Evolutionary conservation across 2,888 invertebrate species (phyloP).

Genomic region (Lasioglossum oenotherae): DNA sequence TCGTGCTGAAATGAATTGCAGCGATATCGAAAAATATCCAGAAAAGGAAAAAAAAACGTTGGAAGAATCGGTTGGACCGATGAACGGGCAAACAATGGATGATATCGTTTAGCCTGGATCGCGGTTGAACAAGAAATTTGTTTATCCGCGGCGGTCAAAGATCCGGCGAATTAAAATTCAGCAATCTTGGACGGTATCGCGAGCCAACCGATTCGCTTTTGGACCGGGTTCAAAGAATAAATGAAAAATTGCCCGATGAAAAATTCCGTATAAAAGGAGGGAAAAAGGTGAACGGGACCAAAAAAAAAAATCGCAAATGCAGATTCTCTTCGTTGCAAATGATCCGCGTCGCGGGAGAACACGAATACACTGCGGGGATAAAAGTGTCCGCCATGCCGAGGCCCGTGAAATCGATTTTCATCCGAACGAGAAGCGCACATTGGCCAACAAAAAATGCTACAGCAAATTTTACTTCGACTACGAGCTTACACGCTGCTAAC

Average conservation of each 20-base stretch:
- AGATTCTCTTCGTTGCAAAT: slow-evolving; percentile 12
- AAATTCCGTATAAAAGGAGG: not conserved
- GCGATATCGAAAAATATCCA: not conserved
- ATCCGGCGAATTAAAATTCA: slow-evolving; percentile 28
- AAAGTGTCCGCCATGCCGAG: slow-evolving; percentile 14
- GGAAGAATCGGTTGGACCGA: not conserved
- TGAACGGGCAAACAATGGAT: not conserved
- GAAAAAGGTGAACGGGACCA: not conserved
- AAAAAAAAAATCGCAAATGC: slow-evolving; percentile 4
- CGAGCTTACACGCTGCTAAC: slow-evolving; percentile 19
- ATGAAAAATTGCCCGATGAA: slow-evolving; percentile 38
- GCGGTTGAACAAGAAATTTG: not conserved
- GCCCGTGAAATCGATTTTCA: slow-evolving; percentile 48
- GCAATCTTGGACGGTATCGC: slow-evolving; percentile 17
- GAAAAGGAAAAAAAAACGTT: not conserved
- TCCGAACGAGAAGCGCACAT: not conserved
- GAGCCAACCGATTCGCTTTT: slow-evolving; percentile 30
- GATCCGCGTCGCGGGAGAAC: slow-evolving; percentile 17
- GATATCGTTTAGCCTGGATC: not conserved
- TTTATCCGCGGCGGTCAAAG: not conserved
- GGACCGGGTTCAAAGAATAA: slow-evolving; percentile 43
- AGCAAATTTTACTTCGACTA: slow-evolving; percentile 34
- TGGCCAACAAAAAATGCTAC: slow-evolving; percentile 1
- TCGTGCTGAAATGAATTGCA: not conserved
- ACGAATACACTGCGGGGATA: slow-evolving; percentile 18